Conservation (phyloP, 2,113 vertebrate genomes). For the Lycaon pictus region DNA sequence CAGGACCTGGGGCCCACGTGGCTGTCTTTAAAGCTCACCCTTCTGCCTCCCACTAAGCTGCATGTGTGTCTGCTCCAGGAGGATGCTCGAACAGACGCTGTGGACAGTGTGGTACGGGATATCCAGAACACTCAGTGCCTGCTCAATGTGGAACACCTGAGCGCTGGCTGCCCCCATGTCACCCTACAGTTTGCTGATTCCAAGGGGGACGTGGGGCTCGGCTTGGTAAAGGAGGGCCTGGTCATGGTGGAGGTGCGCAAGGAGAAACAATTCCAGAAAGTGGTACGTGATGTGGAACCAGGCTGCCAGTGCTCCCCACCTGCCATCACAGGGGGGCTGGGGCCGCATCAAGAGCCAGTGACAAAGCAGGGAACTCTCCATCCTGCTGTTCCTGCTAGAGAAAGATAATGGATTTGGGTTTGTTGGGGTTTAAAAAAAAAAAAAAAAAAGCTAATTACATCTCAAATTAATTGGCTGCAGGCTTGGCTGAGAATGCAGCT, state of each 20-base stretch:
- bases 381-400: conserved; percentile 59
- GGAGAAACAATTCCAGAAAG: conserved; percentile 96
- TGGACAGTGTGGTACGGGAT: conserved; percentile 95
- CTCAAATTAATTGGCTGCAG: conserved; percentile 73
- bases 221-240: conserved; percentile 94
- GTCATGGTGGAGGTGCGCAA: conserved; percentile 97
- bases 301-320: not conserved
- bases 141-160: conserved; percentile 94
- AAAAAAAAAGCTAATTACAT: conserved; percentile 75
- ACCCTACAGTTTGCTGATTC: conserved; percentile 95
- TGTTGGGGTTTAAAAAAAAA: not conserved
- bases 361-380: not conserved
- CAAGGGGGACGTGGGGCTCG: conserved; percentile 95
- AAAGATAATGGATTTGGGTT: conserved; percentile 73
- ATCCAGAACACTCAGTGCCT: conserved; percentile 97
- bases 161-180: conserved; percentile 90
- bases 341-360: not conserved
- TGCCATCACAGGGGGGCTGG: not conserved
- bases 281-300: conserved; percentile 87
- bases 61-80: conserved; percentile 86
- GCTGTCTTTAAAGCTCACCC: not conserved
- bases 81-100: conserved; percentile 92
- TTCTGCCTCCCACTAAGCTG: not conserved
- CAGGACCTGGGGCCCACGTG: not conserved
- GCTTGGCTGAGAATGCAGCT: conserved; percentile 67